Evolutionary conservation across 2,113 vertebrate genomes (phyloP).

Genomic region (Panthera uncia): DNA sequence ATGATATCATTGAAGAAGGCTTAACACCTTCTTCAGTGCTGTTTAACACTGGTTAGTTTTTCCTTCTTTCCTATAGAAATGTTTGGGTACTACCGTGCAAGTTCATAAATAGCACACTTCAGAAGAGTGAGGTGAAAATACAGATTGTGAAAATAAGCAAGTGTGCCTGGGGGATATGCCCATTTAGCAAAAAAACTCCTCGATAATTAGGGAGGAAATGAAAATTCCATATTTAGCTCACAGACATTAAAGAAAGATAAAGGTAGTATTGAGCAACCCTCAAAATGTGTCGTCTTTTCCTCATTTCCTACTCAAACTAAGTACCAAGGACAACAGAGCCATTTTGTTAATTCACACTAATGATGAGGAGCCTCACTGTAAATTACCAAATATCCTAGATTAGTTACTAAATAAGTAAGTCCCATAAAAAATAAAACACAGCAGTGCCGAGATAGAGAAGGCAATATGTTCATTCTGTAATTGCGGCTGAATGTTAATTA

Average conservation of each 20-base stretch:
- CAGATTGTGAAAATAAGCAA: not conserved
- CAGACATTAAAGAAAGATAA: slow-evolving; percentile 42
- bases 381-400: slow-evolving; percentile 35
- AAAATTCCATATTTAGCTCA: slow-evolving; percentile 63
- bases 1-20: not conserved
- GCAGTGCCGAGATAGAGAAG: not conserved
- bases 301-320: slow-evolving; percentile 37
- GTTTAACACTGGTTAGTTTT: not conserved
- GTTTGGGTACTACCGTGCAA: not conserved
- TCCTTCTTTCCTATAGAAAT: not conserved
- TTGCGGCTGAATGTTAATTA: slow-evolving; percentile 29
- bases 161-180: not conserved
- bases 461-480: not conserved
- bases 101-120: slow-evolving; percentile 40
- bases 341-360: slow-evolving; percentile 23
- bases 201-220: slow-evolving; percentile 53
- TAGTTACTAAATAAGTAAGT: slow-evolving; percentile 38
- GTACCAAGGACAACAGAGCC: slow-evolving; percentile 7
- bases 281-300: not conserved
- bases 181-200: slow-evolving; percentile 47
- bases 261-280: not conserved
- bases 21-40: not conserved
- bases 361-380: not conserved
- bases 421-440: not conserved
- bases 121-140: slow-evolving; percentile 20